phyloP scores from a whole-genome alignment of 2,113 vertebrate genomes.

The Pterocles orientalis region DNA sequence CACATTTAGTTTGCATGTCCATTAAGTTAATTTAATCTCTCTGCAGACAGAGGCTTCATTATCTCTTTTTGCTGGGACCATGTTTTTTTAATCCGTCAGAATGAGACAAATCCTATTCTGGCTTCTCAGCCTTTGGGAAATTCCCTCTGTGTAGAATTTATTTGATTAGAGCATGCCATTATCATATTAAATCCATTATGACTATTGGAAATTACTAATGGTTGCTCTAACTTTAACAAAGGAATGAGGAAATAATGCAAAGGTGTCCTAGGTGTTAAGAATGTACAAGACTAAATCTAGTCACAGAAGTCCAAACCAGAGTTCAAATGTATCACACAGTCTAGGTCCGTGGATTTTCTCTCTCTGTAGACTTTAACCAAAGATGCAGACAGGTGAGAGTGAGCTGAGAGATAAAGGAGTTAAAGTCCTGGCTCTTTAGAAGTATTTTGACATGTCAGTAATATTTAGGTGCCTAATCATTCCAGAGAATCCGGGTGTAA shows the following conservation, averaged over 20 bases:
- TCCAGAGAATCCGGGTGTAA: not conserved
- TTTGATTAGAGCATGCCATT: constrained; percentile 36
- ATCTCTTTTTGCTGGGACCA: not conserved
- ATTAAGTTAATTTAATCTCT: constrained; percentile 50
- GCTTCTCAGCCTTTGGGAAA: not conserved
- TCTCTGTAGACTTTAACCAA: not conserved
- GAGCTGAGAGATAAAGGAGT: not conserved
- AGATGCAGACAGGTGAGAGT: not conserved
- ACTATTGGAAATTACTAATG: constrained; percentile 8
- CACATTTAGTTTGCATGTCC: constrained; percentile 19
- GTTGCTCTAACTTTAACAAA: not conserved
- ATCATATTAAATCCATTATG: constrained; percentile 29
- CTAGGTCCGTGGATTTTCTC: not conserved
- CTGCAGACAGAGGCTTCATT: constrained; percentile 17
- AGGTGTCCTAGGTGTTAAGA: not conserved
- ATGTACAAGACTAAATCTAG: not conserved
- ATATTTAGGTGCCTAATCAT: not conserved
- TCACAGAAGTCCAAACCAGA: not conserved
- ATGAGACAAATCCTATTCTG: constrained; percentile 23
- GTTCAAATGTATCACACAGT: not conserved
- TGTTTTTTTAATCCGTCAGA: constrained; percentile 24
- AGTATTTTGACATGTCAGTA: not conserved
- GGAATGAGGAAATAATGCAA: not conserved
- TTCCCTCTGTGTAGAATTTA: not conserved
- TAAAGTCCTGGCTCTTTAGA: not conserved